A percentile compares a stretch with the other conserved stretches of the same genome.
Evolutionary conservation across 1,140 invertebrate genomes (phyloP).

Genomic region (Drosophila lacteicornis): DNA sequence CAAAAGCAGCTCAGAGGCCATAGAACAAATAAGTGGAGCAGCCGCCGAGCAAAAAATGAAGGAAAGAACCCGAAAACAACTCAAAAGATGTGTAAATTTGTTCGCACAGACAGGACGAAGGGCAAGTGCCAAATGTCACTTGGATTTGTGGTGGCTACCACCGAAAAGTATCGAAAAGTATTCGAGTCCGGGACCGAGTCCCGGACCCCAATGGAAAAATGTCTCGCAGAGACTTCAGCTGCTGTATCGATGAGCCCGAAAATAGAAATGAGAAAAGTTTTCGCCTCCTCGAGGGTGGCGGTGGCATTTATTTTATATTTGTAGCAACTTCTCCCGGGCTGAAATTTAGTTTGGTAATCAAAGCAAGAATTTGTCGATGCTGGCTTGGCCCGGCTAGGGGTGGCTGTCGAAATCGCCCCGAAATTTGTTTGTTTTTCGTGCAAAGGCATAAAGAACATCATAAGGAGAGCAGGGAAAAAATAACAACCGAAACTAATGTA

Average conservation of each 20-base stretch:
- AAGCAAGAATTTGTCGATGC: conserved; percentile 58
- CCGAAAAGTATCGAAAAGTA: conserved; percentile 35
- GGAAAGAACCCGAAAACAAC: conserved; percentile 56
- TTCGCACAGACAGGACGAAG: conserved; percentile 46
- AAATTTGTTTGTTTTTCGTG: conserved; percentile 82
- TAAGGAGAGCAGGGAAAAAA: conserved; percentile 33
- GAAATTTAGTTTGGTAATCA: conserved; percentile 80
- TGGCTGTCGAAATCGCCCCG: conserved; percentile 36
- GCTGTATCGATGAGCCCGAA: conserved; percentile 71
- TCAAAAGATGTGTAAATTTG: conserved; percentile 78
- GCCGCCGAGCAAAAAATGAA: conserved; percentile 13
- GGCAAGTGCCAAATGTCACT: conserved; percentile 80
- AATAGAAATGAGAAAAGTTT: conserved; percentile 83
- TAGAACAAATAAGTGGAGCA: conserved; percentile 45
- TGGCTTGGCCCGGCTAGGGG: background rate
- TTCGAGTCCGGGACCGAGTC: background rate
- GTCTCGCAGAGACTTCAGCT: conserved; percentile 32
- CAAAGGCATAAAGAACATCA: conserved; percentile 74
- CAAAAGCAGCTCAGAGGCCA: conserved; percentile 43
- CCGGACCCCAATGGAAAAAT: conserved; percentile 16
- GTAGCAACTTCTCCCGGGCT: conserved; percentile 42
- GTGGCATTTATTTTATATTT: conserved; percentile 73
- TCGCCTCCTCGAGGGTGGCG: conserved; percentile 20
- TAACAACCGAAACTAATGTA: conserved; percentile 74
- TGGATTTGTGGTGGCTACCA: conserved; percentile 50